Conservation (phyloP, 2,797 vertebrate genomes). For the Coreius guichenoti region DNA sequence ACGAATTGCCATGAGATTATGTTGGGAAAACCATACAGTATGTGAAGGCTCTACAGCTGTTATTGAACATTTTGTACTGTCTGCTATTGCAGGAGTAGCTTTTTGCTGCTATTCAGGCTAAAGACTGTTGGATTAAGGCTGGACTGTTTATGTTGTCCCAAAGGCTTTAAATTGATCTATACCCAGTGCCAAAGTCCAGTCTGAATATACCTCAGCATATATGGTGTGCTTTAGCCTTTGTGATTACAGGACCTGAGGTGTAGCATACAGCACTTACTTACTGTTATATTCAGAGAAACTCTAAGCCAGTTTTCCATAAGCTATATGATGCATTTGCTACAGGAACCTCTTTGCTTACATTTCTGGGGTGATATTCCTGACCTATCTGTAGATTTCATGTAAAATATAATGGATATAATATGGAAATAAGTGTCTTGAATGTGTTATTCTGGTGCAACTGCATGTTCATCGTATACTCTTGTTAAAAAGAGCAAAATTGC, state of each 20-base stretch:
- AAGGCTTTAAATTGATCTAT: constrained; percentile 24
- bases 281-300: constrained; percentile 57
- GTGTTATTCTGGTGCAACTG: constrained; percentile 47
- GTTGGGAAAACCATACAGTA: constrained; percentile 61
- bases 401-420: constrained; percentile 21
- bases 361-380: constrained; percentile 42
- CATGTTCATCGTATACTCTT: constrained; percentile 55
- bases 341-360: constrained; percentile 57
- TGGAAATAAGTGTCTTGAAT: constrained; percentile 49
- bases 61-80: constrained; percentile 72
- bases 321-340: constrained; percentile 69
- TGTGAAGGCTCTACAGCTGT: constrained; percentile 80
- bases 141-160: constrained; percentile 28
- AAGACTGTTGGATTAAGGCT: constrained; percentile 59
- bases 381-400: constrained; percentile 45
- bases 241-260: constrained; percentile 35
- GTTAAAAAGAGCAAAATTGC: constrained; percentile 53
- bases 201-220: constrained; percentile 54
- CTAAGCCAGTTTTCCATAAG: constrained; percentile 73
- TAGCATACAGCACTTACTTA: constrained; percentile 49
- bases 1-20: neutral
- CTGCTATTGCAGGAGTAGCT: constrained; percentile 68
- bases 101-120: constrained; percentile 74
- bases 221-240: constrained; percentile 33
- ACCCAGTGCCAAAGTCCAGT: constrained; percentile 29